A percentile compares a stretch with the other conserved stretches of the same genome.
These are phyloP conservation scores for Paraescarpia echinospica DNA, from an alignment of 1,140 invertebrate species.

Conservation along the genomic window DNA sequence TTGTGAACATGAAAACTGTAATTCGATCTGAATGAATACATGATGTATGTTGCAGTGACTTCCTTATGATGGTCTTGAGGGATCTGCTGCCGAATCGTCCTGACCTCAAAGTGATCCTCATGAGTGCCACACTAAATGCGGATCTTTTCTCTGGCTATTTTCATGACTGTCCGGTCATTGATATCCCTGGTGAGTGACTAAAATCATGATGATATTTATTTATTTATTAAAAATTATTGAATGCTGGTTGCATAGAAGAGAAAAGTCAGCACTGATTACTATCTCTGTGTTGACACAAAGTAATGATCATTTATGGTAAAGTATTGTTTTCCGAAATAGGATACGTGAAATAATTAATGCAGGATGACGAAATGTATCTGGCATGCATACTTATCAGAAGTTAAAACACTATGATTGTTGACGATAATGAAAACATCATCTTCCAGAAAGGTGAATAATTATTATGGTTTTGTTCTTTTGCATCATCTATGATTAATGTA, in stretches of 20 bases:
- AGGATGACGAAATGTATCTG: no score
- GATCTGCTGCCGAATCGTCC: slow-evolving; percentile 44
- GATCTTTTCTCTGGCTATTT: slow-evolving; percentile 53
- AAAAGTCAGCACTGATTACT: no score
- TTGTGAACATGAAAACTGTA: background rate
- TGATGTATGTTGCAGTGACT: slow-evolving; percentile 47
- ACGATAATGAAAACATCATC: no score
- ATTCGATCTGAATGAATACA: background rate
- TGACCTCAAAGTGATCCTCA: slow-evolving; percentile 52
- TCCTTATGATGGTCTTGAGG: slow-evolving; percentile 51
- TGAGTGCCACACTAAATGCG: slow-evolving; percentile 56
- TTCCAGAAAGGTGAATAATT: no score
- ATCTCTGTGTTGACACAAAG: background rate
- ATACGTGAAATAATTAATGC: no score
- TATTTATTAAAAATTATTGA: background rate
- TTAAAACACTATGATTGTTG: no score
- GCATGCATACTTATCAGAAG: no score
- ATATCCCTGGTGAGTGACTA: slow-evolving; percentile 51
- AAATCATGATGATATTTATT: background rate
- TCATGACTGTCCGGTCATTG: slow-evolving; percentile 74
- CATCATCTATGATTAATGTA: no score
- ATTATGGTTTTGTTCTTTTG: no score
- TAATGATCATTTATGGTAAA: background rate
- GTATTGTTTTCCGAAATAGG: no score
- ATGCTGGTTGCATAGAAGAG: background rate